Evolutionary conservation across 1,140 invertebrate species (phyloP), one percentile per base, ranked within the genome.

Genomic region (Paramacrobiotus metropolitanus): DNA sequence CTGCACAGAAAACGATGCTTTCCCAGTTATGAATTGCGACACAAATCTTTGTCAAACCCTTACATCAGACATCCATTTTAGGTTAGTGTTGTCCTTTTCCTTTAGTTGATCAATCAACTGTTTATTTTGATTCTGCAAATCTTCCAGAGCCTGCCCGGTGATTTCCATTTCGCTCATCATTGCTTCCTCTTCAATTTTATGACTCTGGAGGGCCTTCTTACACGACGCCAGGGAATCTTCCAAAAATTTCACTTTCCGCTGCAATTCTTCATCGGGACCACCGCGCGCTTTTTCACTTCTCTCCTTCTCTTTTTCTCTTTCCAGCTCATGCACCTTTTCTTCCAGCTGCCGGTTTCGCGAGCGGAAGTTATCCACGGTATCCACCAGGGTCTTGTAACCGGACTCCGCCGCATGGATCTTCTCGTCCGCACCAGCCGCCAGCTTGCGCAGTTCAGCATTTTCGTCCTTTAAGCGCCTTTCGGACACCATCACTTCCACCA

Each of bases 61-160:
- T 63, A 75, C 74, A 69, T 99, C 94, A 0, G 90, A 91, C 91
- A 98, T 97, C 0, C 98, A 80, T 74, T 98, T 98, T 69, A 99
- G 96, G 74, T 98, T 98, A 1, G 93, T 92, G 71, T 99, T 93
- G 72, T 98, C 94, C 69, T 97, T 98, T 71, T 98, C 93, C 1
- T 89, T 76, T 21, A 98, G 74, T 72, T 97, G 92, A 68, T 96
- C 90, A 60, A 98, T 87, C 15, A 98, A 77, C 30, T 93, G 76
- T 0, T 87, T 88, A 75, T 98, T 98, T 73, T 97, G 91, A 70
- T 97, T 92, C 73, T 97, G 92, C 90, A 97, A 95, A 69, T 97
- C 92, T 74, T 98, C 93, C 71, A 95, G 97, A 0, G 94, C 94
- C 74, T 95, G 91, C 0, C 93, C 93, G 0, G 92, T 99, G 1